Evolutionary conservation across 2,113 vertebrate species (phyloP), one percentile per base, ranked within the genome.

Genomic region (Charadrius vociferus): DNA sequence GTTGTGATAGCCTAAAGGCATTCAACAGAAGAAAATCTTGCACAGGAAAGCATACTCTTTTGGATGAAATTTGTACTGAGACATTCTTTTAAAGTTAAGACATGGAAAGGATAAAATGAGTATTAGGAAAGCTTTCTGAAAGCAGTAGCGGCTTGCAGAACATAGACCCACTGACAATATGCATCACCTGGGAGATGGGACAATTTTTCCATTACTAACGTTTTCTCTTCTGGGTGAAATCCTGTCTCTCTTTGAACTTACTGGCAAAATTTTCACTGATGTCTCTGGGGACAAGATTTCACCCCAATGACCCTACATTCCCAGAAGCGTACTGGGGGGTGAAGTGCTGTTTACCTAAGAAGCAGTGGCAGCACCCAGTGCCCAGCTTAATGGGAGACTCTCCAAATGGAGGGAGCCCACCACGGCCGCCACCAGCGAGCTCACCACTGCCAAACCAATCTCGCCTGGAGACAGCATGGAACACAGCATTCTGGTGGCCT

Each of bases 31-130:
- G 49, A 84, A 84, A 80, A 56, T 19, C 24, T 49, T 63, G 34
- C 67, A 75, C 41, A 56, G 68, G 36, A 85, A 77, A 93, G 36
- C 32, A 16, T 23, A 47, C 17, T 66, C 32, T 87, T 79, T 62
- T 23, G 30, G 75, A 77, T 55, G 2, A 74, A 45, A 88, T n/a
- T 73, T 53, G 9, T 85, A 56, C 30, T 55, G 34, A 92, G 23
- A 81, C 36, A 37, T n/a, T 81, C 47, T 92, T 78, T 78, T 45
- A 83, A 84, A 84, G 63, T 43, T 77, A 72, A 81, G 45, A 81
- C 43, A 29, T 7, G 6, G 41, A 82, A 90, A 89, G 34, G 1
- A 65, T 47, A 79, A 88, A 86, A 84, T 45, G 5, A 78, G 29
- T 34, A 53, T 20, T 22, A 63, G 37, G 36, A 78, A 94, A 86